Base-by-base conservation (phyloP, 2,888 invertebrate species). In the Euspilapteryx auroguttella region DNA sequence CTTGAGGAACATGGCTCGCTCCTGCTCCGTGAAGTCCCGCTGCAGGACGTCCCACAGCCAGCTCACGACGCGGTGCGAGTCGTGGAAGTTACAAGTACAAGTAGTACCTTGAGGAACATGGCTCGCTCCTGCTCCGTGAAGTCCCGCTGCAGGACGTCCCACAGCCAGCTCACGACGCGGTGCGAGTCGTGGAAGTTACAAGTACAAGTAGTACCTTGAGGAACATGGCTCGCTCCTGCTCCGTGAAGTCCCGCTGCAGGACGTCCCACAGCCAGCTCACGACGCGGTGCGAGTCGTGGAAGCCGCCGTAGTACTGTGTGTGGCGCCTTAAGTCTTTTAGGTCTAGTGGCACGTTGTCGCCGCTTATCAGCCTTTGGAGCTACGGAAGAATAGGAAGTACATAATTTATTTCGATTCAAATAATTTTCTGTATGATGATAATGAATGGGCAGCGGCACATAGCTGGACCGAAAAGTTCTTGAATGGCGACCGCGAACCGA, bases 211-310 rank as follows among this genome's bases (percentile, higher is more conserved):
- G n/a, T n/a, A 89, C 91, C 81, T 98, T 98, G 4, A 99, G 79
- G 71, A 99, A 99, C 54, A 96, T 83, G 43, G 89, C 88, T 33
- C 92, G 84, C 64, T 99, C 99, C 29, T 89, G 82, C 50, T 94
- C 89, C 7, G 80, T 84, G 64, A 99, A 99, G 63, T 99, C 98
- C 43, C 92, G 86, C 45, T 93, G 92, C 37, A 99, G 77, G 45
- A 99, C 92, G 65, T 98, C 96, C 99, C 99, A 99, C 28, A 99
- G 79, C 99, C 99, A 99, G 54, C 91, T 88, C 27, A 99, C 92
- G 28, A 99, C 96, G 40, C 94, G 82, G 75, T 98, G 98, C 34
- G 93, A 94, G 79, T 93, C 94, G 64, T 99, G 99, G 71, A 99
- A 99, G 4, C 99, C 99, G 32, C 99, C 99, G 71, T 97, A 99